Base-by-base conservation (phyloP, 2,797 vertebrate genomes). In the Phoxinus dragarum region DNA sequence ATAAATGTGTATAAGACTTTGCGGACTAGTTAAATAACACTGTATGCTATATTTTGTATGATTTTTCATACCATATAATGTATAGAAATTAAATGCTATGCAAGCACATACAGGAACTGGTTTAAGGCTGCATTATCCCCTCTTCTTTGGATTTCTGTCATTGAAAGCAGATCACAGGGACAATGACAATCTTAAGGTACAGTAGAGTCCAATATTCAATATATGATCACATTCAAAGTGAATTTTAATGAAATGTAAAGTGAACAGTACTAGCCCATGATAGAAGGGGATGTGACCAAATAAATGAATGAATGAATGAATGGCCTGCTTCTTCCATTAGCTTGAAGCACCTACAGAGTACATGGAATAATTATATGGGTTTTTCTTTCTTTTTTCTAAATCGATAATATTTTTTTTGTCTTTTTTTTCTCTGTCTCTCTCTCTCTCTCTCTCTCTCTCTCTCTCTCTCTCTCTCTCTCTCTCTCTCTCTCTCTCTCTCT, bases 161-260 rank as follows among this genome's bases (percentile, higher is more conserved):
- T 69, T 84, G 81, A 88, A 87, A 92, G 85, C 86, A 87, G 90
- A 93, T 88, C 89, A 56, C 61, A 52, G 78, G 79, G 76, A 84
- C 84, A 86, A 87, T 82, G 67, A 80, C n/a, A 86, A 78, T 87
- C 81, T 90, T 81, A 91, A 89, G 90, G 90, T 89, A 90, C 91
- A 91, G 91, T 86, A 90, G 42, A 52, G 12, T 10, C 34, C 66
- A 52, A 66, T 59, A 47, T 27, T 69, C 1, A 79, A 79, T 12
- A 21, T 11, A 49, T 9, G 3, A 49, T 19, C 1, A 0, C 27
- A 23, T 66, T 75, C 36, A 23, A 47, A 61, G 52, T 52, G 23
- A 44, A 73, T 27, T 64, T 79, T 66, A 4, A 72, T 66, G 54
- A 61, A 59, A 59, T 69, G 11, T 52, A 34, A 16, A 27, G 21